Conservation (phyloP, 2,113 vertebrate genomes). For the Macquaria australasica region DNA sequence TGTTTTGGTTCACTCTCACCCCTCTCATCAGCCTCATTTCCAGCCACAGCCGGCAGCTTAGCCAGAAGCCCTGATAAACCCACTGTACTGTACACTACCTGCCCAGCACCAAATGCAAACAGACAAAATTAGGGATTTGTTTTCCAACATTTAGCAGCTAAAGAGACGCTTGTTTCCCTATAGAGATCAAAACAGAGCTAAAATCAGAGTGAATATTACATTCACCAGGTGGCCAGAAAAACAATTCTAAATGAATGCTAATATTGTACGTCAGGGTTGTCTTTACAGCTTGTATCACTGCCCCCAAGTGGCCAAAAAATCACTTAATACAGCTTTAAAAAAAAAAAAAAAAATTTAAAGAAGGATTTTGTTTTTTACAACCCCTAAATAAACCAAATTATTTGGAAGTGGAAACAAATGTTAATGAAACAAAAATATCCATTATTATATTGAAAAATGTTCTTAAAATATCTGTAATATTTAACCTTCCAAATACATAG, state of each 20-base stretch:
- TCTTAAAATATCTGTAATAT: too few species aligned
- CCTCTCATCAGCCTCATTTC: neutral
- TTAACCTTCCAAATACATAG: too few species aligned
- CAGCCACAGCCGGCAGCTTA: neutral
- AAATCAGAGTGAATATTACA: neutral
- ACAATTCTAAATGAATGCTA: neutral
- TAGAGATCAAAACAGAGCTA: neutral
- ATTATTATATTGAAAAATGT: too few species aligned
- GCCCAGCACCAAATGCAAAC: neutral
- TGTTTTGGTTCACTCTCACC: neutral
- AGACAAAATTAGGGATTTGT: neutral
- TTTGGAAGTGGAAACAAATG: too few species aligned
- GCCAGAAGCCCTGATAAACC: neutral
- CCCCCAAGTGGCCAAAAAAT: neutral
- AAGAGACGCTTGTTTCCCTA: neutral
- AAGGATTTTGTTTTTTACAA: too few species aligned
- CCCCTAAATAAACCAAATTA: too few species aligned
- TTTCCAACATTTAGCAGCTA: neutral
- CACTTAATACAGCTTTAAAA: neutral
- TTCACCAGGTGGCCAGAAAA: neutral
- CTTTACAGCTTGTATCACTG: neutral
- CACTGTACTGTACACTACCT: neutral
- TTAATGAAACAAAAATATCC: too few species aligned
- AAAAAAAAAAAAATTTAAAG: neutral
- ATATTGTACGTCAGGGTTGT: too few species aligned